phyloP scores from a whole-genome alignment of 2,888 invertebrate species.

The Ellobium chinense region DNA sequence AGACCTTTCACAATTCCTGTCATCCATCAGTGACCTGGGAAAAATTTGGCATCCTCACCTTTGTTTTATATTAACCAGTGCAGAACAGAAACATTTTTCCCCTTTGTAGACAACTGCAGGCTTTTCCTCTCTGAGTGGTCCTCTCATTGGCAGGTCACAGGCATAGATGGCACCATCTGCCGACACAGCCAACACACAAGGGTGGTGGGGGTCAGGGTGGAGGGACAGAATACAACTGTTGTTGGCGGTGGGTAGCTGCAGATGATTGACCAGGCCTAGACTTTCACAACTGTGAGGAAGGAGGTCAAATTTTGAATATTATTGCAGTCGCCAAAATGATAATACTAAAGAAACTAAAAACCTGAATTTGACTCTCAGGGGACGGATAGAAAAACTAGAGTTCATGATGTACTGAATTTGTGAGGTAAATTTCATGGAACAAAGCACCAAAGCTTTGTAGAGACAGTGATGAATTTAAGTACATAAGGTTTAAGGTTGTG shows the following conservation, averaged over 20 bases:
- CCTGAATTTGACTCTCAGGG: not conserved
- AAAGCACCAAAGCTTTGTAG: no score
- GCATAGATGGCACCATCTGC: constrained; percentile 34
- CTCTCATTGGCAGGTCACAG: constrained; percentile 15
- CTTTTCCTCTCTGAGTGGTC: not conserved
- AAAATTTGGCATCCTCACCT: no score
- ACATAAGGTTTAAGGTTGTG: no score
- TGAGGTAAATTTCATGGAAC: no score
- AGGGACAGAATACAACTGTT: constrained; percentile 34
- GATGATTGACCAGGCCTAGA: constrained; percentile 24
- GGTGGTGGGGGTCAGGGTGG: constrained; percentile 19
- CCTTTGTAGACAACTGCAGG: constrained; percentile 28
- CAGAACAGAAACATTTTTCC: constrained; percentile 49
- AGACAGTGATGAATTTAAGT: no score
- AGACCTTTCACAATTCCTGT: no score
- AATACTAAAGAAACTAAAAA: not conserved
- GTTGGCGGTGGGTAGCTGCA: constrained; percentile 27
- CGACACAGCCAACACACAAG: constrained; percentile 36
- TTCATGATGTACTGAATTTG: no score
- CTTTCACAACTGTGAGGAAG: constrained; percentile 40
- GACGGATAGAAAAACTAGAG: not conserved
- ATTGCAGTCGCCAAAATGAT: not conserved
- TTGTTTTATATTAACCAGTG: constrained; percentile 46
- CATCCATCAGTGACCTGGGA: no score
- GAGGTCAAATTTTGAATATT: not conserved